Conservation (phyloP, 1,140 invertebrate species). For the Drosophila miranda region DNA sequence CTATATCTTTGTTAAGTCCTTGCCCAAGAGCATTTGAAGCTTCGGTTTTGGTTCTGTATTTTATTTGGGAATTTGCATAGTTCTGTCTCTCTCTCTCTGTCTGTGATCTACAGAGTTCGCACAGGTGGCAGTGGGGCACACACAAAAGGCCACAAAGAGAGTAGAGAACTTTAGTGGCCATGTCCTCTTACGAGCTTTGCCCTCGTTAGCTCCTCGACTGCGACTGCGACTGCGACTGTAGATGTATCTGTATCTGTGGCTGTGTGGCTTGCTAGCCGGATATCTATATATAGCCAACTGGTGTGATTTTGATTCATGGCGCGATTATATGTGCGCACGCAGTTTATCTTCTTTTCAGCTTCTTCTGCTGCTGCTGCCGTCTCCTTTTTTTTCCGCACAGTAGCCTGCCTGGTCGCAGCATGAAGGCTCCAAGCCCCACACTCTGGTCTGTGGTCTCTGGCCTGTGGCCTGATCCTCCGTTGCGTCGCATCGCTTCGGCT, state of each 20-base stretch:
- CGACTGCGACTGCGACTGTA: slow-evolving; percentile 1
- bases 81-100: slow-evolving; percentile 7
- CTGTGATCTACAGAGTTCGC: slow-evolving; percentile 32
- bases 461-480: slow-evolving; percentile 4
- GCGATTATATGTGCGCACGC: slow-evolving; percentile 78
- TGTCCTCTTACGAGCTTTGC: slow-evolving; percentile 51
- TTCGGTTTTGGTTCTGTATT: background rate
- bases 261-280: slow-evolving; percentile 53
- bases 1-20: background rate
- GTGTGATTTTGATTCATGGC: slow-evolving; percentile 80
- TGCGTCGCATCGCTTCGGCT: slow-evolving; percentile 17
- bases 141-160: slow-evolving; percentile 1
- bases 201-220: slow-evolving; percentile 54
- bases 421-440: slow-evolving; percentile 49
- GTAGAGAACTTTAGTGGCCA: slow-evolving; percentile 5
- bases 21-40: background rate
- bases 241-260: too few relatives aligned
- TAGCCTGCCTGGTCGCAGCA: slow-evolving; percentile 54
- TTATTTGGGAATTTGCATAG: slow-evolving; percentile 28
- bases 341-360: slow-evolving; percentile 71
- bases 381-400: slow-evolving; percentile 60
- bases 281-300: slow-evolving; percentile 79
- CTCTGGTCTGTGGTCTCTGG: slow-evolving; percentile 4
- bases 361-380: slow-evolving; percentile 22
- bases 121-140: slow-evolving; percentile 41